These are phyloP conservation scores for Xestoiulus laeticollis DNA, from an alignment of 2,888 invertebrate genomes.

Conservation along the genomic window DNA sequence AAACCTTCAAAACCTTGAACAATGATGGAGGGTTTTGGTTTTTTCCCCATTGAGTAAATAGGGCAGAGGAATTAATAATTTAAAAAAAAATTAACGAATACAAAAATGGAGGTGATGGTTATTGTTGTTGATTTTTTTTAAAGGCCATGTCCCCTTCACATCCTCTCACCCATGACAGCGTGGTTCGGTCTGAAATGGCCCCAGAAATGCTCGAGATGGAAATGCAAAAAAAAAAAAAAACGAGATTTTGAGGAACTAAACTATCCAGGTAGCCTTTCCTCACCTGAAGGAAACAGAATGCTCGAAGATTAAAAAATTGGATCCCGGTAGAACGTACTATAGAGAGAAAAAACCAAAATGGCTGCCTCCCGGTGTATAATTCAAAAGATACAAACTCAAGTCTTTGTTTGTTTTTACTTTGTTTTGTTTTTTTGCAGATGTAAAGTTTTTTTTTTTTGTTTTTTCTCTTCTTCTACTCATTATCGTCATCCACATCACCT, in stretches of 20 bases:
- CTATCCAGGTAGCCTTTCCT: constrained; percentile 8
- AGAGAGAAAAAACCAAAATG: constrained; percentile 23
- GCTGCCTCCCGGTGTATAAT: constrained; percentile 43
- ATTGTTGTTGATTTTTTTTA: constrained; percentile 40
- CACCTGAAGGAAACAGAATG: neutral
- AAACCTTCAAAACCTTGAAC: constrained; percentile 24
- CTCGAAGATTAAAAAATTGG: neutral
- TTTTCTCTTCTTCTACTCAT: constrained; percentile 15
- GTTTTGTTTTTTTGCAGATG: neutral
- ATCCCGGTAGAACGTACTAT: neutral
- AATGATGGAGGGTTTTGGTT: constrained; percentile 41
- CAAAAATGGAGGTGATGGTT: constrained; percentile 43
- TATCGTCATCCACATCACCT: constrained; percentile 22
- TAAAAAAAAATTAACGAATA: constrained; percentile 32
- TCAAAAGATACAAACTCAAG: constrained; percentile 42
- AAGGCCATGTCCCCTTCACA: neutral
- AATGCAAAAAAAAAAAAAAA: neutral
- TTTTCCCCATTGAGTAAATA: constrained; percentile 21
- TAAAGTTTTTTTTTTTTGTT: constrained; percentile 23
- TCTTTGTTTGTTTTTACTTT: constrained; percentile 29
- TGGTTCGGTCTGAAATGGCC: neutral
- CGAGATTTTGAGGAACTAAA: constrained; percentile 22
- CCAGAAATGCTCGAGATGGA: neutral
- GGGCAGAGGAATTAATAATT: constrained; percentile 43
- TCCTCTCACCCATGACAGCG: constrained; percentile 14